These are phyloP conservation scores for Crotalus tigris DNA, from an alignment of 2,113 vertebrate genomes.

Conservation along the genomic window DNA sequence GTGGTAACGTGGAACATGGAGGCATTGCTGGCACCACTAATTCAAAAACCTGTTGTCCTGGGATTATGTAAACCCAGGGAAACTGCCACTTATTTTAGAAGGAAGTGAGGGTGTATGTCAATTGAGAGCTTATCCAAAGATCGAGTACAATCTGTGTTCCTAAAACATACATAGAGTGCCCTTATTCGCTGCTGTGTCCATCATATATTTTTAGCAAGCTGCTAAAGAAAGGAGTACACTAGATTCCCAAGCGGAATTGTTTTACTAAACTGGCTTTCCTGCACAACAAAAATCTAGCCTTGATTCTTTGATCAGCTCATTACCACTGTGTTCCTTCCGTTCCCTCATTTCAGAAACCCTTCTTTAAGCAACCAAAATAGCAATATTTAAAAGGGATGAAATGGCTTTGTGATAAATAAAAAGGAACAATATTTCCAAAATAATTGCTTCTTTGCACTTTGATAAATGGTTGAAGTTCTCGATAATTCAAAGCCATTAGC, in stretches of 20 bases:
- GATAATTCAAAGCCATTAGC: slow-evolving; percentile 56
- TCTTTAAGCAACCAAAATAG: slow-evolving; percentile 26
- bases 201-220: not conserved
- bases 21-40: not conserved
- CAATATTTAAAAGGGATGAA: slow-evolving; percentile 44
- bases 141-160: not conserved
- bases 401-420: slow-evolving; percentile 34
- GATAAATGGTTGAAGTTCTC: slow-evolving; percentile 41
- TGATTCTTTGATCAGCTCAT: not conserved
- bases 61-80: not conserved
- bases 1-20: not conserved
- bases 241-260: not conserved
- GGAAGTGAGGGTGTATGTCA: not conserved
- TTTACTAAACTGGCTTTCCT: not conserved
- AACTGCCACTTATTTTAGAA: not conserved
- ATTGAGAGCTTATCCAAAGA: not conserved
- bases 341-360: not conserved
- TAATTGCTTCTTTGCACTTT: slow-evolving; percentile 46
- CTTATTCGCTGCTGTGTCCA: not conserved
- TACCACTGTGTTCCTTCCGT: not conserved
- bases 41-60: not conserved
- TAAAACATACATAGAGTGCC: not conserved
- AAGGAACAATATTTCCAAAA: slow-evolving; percentile 53
- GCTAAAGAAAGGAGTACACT: not conserved
- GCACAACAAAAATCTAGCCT: not conserved